Percentiles rank a stretch among this genome's conserved stretches.
phyloP scores from a whole-genome alignment of 2,797 vertebrate species.

The Selene dorsalis region DNA sequence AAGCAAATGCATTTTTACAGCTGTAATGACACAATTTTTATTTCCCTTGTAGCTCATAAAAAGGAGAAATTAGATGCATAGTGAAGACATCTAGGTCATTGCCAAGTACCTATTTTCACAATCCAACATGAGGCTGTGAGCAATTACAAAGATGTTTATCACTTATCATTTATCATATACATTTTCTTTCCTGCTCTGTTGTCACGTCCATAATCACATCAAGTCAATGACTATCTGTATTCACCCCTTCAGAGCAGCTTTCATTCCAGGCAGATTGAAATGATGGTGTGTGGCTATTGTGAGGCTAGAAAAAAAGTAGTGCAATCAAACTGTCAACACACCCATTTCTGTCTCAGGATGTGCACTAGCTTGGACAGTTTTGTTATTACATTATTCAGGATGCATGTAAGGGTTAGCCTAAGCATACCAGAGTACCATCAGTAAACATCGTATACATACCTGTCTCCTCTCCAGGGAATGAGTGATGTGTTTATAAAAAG shows the following conservation, averaged over 20 bases:
- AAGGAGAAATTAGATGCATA: slow-evolving; percentile 52
- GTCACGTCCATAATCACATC: slow-evolving; percentile 60
- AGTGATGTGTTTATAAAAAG: slow-evolving; percentile 12
- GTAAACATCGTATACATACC: slow-evolving; percentile 26
- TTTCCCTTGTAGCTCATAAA: slow-evolving; percentile 60
- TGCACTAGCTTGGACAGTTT: slow-evolving; percentile 28
- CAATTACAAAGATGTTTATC: slow-evolving; percentile 74
- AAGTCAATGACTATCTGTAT: slow-evolving; percentile 63
- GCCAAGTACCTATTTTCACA: slow-evolving; percentile 60
- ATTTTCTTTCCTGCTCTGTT: slow-evolving; percentile 31
- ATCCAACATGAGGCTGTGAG: slow-evolving; percentile 28
- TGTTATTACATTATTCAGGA: slow-evolving; percentile 52
- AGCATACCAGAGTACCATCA: slow-evolving; percentile 17
- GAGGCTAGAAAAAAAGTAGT: slow-evolving; percentile 60
- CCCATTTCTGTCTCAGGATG: slow-evolving; percentile 44
- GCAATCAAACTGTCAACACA: slow-evolving; percentile 70
- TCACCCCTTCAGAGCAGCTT: slow-evolving; percentile 51
- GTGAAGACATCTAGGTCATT: slow-evolving; percentile 53
- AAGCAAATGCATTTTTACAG: slow-evolving; percentile 60
- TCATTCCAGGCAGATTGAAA: slow-evolving; percentile 62
- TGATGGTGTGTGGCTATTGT: slow-evolving; percentile 54
- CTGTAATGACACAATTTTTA: slow-evolving; percentile 62
- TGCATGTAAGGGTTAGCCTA: slow-evolving; percentile 27
- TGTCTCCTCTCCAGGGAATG: slow-evolving; percentile 8
- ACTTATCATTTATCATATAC: slow-evolving; percentile 54